phyloP scores from a whole-genome alignment of 2,888 invertebrate genomes.

The Drosophila flavopinicola region DNA sequence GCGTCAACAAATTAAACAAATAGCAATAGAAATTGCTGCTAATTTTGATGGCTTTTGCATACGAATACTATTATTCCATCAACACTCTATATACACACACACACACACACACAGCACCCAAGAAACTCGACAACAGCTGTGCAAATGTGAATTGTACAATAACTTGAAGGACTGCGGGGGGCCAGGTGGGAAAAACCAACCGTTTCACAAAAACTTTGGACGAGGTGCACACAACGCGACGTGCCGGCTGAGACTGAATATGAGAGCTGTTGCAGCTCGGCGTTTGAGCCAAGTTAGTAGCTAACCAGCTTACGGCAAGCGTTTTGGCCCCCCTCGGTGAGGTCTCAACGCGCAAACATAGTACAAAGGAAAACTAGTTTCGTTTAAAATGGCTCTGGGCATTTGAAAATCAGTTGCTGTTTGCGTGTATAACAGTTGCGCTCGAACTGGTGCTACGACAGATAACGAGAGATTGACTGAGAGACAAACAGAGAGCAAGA shows the following conservation, averaged over 20 bases:
- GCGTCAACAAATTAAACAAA: slow-evolving; percentile 75
- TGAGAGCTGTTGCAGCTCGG: slow-evolving; percentile 41
- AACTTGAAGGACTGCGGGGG: slow-evolving; percentile 1
- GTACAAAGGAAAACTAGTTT: slow-evolving; percentile 69
- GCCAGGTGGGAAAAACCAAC: slow-evolving; percentile 18
- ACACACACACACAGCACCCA: slow-evolving; percentile 12
- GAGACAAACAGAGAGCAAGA: slow-evolving; percentile 5
- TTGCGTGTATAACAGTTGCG: slow-evolving; percentile 53
- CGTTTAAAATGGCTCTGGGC: slow-evolving; percentile 61
- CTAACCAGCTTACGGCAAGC: slow-evolving; percentile 63
- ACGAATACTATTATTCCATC: slow-evolving; percentile 11
- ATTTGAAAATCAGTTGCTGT: slow-evolving; percentile 62
- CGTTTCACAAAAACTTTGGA: slow-evolving; percentile 38
- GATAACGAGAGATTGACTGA: slow-evolving; percentile 7
- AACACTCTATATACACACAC: slow-evolving; percentile 15
- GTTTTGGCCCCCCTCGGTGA: slow-evolving; percentile 3
- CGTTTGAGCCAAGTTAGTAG: slow-evolving; percentile 58
- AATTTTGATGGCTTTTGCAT: slow-evolving; percentile 56
- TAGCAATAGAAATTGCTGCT: slow-evolving; percentile 52
- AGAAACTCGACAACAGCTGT: slow-evolving; percentile 60
- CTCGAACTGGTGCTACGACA: slow-evolving; percentile 44
- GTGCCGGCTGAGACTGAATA: slow-evolving; percentile 70
- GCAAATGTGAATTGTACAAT: slow-evolving; percentile 50
- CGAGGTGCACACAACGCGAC: slow-evolving; percentile 73
- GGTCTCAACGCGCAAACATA: slow-evolving; percentile 30